Conservation (phyloP, 2,797 vertebrate genomes). For the Nannoperca obscura region DNA sequence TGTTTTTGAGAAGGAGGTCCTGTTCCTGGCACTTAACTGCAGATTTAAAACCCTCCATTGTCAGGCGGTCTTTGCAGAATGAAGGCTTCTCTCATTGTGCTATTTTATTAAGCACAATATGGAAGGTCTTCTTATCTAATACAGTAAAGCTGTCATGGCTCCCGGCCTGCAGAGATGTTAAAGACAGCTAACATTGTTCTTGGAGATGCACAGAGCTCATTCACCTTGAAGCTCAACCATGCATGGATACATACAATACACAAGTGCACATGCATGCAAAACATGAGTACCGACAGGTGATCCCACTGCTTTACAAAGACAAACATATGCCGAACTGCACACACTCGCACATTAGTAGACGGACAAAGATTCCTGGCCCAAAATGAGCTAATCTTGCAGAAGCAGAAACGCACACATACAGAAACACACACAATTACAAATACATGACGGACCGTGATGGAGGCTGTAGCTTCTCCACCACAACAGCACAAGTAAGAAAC, state of each 20-base stretch:
- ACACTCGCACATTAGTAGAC: constrained; percentile 14
- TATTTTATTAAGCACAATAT: constrained; percentile 9
- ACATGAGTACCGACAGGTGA: constrained; percentile 9
- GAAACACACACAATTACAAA: constrained; percentile 16
- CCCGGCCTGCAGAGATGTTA: background rate
- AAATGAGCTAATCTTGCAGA: constrained; percentile 42
- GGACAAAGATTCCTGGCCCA: constrained; percentile 17
- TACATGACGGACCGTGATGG: constrained; percentile 35
- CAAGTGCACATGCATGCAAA: background rate
- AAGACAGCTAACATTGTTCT: background rate
- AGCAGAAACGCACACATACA: constrained; percentile 15
- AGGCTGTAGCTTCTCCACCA: constrained; percentile 45
- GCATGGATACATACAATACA: constrained; percentile 7
- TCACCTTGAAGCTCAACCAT: constrained; percentile 11
- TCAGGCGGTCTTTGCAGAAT: constrained; percentile 59
- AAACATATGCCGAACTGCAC: background rate
- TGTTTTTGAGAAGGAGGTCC: constrained; percentile 69
- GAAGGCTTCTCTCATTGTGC: constrained; percentile 46
- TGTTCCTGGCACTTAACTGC: constrained; percentile 63
- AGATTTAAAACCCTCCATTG: constrained; percentile 60
- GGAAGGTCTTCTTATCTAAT: constrained; percentile 27
- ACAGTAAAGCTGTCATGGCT: background rate
- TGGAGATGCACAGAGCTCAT: background rate
- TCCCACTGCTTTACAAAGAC: background rate
- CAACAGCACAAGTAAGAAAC: constrained; percentile 65